These are phyloP conservation scores for Nowickia ferox DNA, from an alignment of 2,888 invertebrate species.

Conservation along the genomic window DNA sequence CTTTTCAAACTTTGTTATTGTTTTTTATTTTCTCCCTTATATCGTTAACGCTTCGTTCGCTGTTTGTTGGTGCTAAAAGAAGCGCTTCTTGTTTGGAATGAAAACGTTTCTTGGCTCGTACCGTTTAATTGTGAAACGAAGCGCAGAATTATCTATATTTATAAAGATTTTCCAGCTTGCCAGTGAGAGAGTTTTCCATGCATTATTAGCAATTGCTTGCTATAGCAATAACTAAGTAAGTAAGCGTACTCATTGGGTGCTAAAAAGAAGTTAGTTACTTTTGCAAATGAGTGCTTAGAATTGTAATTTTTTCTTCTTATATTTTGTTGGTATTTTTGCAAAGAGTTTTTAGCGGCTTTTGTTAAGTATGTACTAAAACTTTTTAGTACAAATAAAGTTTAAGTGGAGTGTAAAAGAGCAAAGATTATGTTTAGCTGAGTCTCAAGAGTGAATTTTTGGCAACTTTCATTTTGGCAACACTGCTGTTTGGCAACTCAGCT, in stretches of 20 bases:
- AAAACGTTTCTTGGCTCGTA: constrained; percentile 76
- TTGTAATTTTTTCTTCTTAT: background rate
- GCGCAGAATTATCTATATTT: constrained; percentile 80
- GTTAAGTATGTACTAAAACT: background rate
- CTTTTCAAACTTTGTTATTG: constrained; percentile 24
- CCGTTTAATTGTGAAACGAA: constrained; percentile 81
- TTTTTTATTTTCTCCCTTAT: constrained; percentile 33
- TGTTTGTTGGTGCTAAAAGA: constrained; percentile 35
- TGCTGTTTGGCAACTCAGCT: no score
- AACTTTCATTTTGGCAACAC: no score
- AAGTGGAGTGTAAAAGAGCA: constrained; percentile 2
- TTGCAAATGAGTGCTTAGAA: constrained; percentile 13
- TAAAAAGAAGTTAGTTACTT: constrained; percentile 25
- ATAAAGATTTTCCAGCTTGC: constrained; percentile 76
- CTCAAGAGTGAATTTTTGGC: no score
- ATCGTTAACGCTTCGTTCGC: constrained; percentile 29
- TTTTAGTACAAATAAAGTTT: constrained; percentile 27
- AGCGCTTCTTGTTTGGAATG: constrained; percentile 57
- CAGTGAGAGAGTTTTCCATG: constrained; percentile 53
- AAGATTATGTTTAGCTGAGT: background rate
- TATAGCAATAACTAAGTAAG: background rate
- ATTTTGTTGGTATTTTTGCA: background rate
- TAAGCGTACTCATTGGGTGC: constrained; percentile 19
- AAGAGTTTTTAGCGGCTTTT: background rate
- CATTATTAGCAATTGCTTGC: background rate